Base-by-base conservation (phyloP, 2,797 vertebrate species). In the Muscicapa striata region DNA sequence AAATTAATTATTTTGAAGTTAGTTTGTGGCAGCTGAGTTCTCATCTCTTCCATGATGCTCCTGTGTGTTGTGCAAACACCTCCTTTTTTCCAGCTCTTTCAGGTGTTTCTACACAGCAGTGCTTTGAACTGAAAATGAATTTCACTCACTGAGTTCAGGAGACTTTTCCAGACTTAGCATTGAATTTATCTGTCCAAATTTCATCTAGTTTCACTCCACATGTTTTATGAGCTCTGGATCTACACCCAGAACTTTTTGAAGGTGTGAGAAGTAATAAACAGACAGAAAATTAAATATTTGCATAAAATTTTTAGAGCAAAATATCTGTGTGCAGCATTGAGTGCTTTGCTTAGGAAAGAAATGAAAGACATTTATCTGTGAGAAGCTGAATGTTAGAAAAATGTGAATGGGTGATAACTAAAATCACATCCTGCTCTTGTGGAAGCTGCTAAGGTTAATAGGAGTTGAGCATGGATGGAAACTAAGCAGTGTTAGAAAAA, bases 381-480 rank as follows among this genome's bases (percentile, higher is more conserved):
- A 74, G 49, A 81, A 49, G 72, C 9, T 29, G 29, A 70, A 32
- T 6, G 13, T 52, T 21, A 20, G 43, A 68, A 58, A 46, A 27
- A 26, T 5, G 13, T 1, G 20, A 61, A 23, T 7, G 1, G 0
- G 0, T 8, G 9, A 36, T 45, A 59, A 51, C 58, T 79, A 13
- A 72, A 84, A 78, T 76, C 57, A 27, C 26, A 36, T 58, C 45
- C 17, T 62, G 43, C 27, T 88, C 48, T 72, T 69, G 10, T 43
- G 58, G 32, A 48, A 58, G 11, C 22, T 87, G 19, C 36, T 46
- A 26, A 92, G 61, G 45, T 90, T 89, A 69, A 30, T 24, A 55
- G 41, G 67, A 73, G 81, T 41, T 59, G 59, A 59, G 9, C 22
- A 15, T 22, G 43, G 78, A 45, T 74, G 61, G 57, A 94, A 91